phyloP scores from a whole-genome alignment of 2,113 vertebrate species.

The Nycticryphes semicollaris region DNA sequence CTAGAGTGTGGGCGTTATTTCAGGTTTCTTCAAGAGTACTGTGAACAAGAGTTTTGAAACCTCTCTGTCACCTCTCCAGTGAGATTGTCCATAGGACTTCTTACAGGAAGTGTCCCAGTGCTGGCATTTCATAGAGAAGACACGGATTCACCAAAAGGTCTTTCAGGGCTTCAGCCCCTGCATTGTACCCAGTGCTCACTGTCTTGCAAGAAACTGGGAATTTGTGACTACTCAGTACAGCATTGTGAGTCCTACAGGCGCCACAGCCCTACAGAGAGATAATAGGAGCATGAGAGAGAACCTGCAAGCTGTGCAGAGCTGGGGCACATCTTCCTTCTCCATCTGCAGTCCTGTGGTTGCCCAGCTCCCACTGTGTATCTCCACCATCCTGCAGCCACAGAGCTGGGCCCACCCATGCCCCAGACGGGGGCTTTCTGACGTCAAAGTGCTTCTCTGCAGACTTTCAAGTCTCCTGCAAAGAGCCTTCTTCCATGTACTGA shows the following conservation, averaged over 20 bases:
- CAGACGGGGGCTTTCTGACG: neutral
- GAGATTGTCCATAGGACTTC: neutral
- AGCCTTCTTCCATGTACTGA: neutral
- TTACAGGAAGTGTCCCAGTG: neutral
- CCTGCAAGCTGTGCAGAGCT: neutral
- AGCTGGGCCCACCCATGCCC: neutral
- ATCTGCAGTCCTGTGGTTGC: neutral
- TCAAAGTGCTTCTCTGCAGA: neutral
- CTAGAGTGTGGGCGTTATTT: neutral
- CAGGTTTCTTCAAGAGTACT: neutral
- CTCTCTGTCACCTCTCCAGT: neutral
- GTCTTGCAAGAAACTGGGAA: neutral
- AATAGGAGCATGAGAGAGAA: too few species aligned
- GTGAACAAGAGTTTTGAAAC: neutral
- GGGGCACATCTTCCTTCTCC: neutral
- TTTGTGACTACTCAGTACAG: neutral
- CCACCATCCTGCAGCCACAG: neutral
- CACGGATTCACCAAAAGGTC: neutral
- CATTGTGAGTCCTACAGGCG: neutral
- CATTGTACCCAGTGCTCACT: neutral
- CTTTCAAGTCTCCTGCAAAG: neutral
- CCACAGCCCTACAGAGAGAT: neutral
- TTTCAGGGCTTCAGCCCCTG: accelerated
- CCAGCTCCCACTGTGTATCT: accelerated
- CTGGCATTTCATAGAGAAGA: neutral